Evolutionary conservation across 2,888 invertebrate species (phyloP).

Genomic region (Sipha maydis): DNA sequence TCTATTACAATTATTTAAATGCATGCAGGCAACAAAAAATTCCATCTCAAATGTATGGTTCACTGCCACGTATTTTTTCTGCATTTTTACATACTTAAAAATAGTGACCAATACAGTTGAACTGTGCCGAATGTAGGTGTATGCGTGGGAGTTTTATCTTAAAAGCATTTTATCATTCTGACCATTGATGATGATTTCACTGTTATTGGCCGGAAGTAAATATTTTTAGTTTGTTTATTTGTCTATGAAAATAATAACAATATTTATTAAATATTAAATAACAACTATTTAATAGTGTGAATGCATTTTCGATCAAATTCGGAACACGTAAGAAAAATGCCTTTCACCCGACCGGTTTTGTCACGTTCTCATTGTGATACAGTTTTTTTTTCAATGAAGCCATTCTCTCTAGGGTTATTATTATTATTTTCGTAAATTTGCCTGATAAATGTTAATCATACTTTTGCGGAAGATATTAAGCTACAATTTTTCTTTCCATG

Average conservation of each 20-base stretch:
- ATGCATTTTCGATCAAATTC: conserved; percentile 22
- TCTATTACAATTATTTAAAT: conserved; percentile 8
- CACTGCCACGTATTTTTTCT: background rate
- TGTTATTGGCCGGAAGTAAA: background rate
- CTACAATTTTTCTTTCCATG: background rate
- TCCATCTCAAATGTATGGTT: background rate
- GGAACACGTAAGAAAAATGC: conserved; percentile 9
- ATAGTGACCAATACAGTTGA: conserved; percentile 14
- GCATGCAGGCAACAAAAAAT: background rate
- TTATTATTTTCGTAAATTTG: conserved; percentile 26
- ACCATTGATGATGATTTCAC: background rate
- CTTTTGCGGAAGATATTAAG: background rate
- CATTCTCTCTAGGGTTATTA: conserved; percentile 13
- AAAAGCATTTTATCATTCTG: background rate
- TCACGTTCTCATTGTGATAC: conserved; percentile 48
- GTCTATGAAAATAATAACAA: background rate
- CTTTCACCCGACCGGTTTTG: conserved; percentile 48
- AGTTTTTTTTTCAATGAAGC: conserved; percentile 12
- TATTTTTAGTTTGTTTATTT: background rate
- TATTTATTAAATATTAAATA: too few species aligned
- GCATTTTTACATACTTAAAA: conserved; percentile 18
- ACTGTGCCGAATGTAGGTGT: background rate
- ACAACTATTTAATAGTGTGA: conserved; percentile 28
- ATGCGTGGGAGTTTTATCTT: conserved; percentile 4
- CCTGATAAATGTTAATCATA: conserved; percentile 64